Evolutionary conservation across 2,113 vertebrate genomes (phyloP).

Genomic region (Labrus mixtus): DNA sequence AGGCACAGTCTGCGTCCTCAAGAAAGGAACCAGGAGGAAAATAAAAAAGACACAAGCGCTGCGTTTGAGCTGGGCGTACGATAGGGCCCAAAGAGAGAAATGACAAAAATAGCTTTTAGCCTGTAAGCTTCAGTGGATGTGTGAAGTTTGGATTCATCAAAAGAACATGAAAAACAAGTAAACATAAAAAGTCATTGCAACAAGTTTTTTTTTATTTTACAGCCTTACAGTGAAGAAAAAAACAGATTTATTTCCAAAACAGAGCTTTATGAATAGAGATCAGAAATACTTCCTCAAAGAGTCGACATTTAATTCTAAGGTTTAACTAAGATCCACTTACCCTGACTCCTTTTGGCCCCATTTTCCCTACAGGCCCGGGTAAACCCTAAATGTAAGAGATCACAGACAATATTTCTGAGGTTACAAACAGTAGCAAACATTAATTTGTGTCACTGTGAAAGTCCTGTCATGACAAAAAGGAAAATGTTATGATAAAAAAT

Average conservation of each 20-base stretch:
- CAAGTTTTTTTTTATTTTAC: too few species aligned
- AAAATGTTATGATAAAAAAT: background rate
- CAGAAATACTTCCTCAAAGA: background rate
- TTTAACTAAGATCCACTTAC: conserved; percentile 83
- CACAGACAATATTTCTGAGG: conserved; percentile 37
- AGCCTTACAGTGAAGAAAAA: background rate
- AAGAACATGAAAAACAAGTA: conserved; percentile 24
- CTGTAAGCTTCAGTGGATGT: too few species aligned
- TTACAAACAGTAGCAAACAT: conserved; percentile 4
- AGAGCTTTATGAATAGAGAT: background rate
- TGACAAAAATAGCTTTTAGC: too few species aligned
- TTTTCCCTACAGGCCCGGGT: conserved; percentile 91
- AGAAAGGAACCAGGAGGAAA: too few species aligned
- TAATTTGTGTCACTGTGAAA: background rate
- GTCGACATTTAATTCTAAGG: background rate
- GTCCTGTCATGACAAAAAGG: background rate
- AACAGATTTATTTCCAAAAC: background rate
- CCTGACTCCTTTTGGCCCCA: conserved; percentile 91
- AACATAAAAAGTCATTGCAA: background rate
- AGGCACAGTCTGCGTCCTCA: too few species aligned
- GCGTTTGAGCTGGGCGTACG: too few species aligned
- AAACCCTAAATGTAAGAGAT: conserved; percentile 89
- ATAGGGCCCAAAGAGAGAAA: too few species aligned
- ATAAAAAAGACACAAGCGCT: too few species aligned
- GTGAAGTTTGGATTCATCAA: background rate